A percentile compares a stretch with the other conserved stretches of the same genome.
Conservation (phyloP, 2,113 vertebrate genomes). For the Mesoclemmys tuberculata region DNA sequence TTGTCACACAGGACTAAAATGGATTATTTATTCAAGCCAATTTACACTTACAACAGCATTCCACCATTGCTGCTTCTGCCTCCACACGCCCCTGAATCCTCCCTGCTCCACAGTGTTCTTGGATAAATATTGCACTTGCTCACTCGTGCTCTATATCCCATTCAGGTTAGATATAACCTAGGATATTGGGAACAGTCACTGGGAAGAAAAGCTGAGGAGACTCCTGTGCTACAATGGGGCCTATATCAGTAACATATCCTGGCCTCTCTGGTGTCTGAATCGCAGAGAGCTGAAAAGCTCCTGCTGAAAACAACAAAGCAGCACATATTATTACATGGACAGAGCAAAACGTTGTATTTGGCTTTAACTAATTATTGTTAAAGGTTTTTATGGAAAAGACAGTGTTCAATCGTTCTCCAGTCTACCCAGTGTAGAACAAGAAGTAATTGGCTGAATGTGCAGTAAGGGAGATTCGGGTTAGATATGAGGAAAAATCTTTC, state of each 20-base stretch:
- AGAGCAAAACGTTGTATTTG: slow-evolving; percentile 10
- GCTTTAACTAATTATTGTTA: slow-evolving; percentile 32
- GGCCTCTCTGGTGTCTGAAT: slow-evolving; percentile 47
- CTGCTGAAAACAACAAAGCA: background rate
- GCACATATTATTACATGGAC: slow-evolving; percentile 41
- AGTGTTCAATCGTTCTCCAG: too few relatives aligned
- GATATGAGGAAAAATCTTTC: too few relatives aligned
- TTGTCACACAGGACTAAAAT: background rate
- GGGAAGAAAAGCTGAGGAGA: slow-evolving; percentile 48
- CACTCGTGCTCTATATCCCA: background rate
- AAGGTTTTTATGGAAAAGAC: too few relatives aligned
- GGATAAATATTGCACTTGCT: slow-evolving; percentile 41
- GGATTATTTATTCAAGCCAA: slow-evolving; percentile 2
- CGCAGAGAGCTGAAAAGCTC: slow-evolving; percentile 26
- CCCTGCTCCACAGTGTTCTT: slow-evolving; percentile 58
- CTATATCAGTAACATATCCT: slow-evolving; percentile 35
- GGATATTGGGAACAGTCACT: slow-evolving; percentile 71
- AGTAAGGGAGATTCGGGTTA: too few relatives aligned
- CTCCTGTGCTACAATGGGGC: slow-evolving; percentile 54
- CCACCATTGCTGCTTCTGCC: slow-evolving; percentile 2
- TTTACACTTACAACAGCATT: background rate
- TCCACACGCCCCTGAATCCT: background rate
- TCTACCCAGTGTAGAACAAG: too few relatives aligned
- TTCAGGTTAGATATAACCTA: slow-evolving; percentile 40
- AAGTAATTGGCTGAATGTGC: too few relatives aligned